Evolutionary conservation across 1,140 invertebrate species (phyloP).

Genomic region (Pseudomyrmex concolor): DNA sequence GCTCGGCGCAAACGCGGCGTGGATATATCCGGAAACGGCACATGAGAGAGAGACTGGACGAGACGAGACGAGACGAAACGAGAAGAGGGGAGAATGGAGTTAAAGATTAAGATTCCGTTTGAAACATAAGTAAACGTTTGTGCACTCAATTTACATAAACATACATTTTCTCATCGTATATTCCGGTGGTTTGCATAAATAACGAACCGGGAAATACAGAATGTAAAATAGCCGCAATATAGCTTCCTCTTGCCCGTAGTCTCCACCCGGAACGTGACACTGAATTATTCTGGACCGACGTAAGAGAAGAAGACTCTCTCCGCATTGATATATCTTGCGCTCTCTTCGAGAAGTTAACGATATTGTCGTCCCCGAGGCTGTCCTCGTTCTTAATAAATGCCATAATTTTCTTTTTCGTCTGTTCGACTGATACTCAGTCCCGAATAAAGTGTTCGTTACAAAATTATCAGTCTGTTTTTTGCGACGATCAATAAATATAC

Average conservation of each 20-base stretch:
- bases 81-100: slow-evolving; percentile 1
- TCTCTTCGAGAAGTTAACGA: slow-evolving; percentile 37
- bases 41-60: not conserved
- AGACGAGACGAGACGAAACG: not conserved
- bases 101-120: slow-evolving; percentile 69
- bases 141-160: slow-evolving; percentile 69
- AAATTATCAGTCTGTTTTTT: slow-evolving; percentile 21
- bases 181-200: slow-evolving; percentile 79
- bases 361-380: slow-evolving; percentile 43
- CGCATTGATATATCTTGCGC: slow-evolving; percentile 52
- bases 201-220: slow-evolving; percentile 79
- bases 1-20: slow-evolving; percentile 27
- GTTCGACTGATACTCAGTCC: not conserved
- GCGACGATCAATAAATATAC: not conserved
- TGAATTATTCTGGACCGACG: slow-evolving; percentile 64
- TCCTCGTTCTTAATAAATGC: slow-evolving; percentile 47
- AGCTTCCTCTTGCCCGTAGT: slow-evolving; percentile 40
- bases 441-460: not conserved
- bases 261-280: slow-evolving; percentile 39
- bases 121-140: slow-evolving; percentile 73
- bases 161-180: slow-evolving; percentile 78
- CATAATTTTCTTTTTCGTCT: slow-evolving; percentile 20
- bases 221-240: slow-evolving; percentile 74
- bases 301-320: slow-evolving; percentile 44
- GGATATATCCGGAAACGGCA: slow-evolving; percentile 29